Conservation (phyloP, 92 coral and sea anemone genomes). For the Nematostella vectensis region DNA sequence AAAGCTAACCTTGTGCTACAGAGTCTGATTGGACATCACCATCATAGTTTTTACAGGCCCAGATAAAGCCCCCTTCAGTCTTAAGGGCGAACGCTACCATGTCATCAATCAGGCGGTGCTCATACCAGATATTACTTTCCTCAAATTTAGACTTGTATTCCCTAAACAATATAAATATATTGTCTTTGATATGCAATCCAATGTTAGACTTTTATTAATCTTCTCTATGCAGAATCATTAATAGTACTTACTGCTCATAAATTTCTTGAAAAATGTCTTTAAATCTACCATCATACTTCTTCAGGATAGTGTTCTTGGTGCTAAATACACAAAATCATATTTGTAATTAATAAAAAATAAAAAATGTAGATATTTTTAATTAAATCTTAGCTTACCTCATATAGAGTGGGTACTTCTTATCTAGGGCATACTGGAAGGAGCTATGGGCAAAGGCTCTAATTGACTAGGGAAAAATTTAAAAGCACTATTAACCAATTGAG, state of each 20-base stretch:
- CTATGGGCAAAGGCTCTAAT: conserved; percentile 94
- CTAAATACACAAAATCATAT: conserved; percentile 16
- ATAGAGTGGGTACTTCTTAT: conserved; percentile 81
- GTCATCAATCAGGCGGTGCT: conserved; percentile 95
- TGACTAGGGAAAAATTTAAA: conserved; percentile 55
- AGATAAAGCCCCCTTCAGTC: conserved; percentile 94
- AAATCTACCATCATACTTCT: conserved; percentile 95
- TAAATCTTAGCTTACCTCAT: conserved; percentile 62
- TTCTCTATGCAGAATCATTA: not conserved
- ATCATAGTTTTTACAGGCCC: conserved; percentile 99
- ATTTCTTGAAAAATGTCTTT: conserved; percentile 95
- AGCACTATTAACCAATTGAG: too few relatives aligned
- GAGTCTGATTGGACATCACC: conserved; percentile 99
- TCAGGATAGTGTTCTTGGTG: conserved; percentile 94
- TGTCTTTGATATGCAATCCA: not conserved
- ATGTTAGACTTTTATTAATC: not conserved
- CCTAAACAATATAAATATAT: conserved; percentile 11
- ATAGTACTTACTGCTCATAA: conserved; percentile 60
- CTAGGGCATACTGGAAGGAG: conserved; percentile 85
- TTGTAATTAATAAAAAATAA: not conserved
- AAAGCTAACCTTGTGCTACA: conserved; percentile 99
- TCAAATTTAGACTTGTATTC: conserved; percentile 77
- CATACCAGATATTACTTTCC: conserved; percentile 83
- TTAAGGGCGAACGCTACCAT: conserved; percentile 98
- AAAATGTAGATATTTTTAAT: not conserved